Base-by-base conservation (phyloP, 2,797 vertebrate species). In the Scyliorhinus canicula region DNA sequence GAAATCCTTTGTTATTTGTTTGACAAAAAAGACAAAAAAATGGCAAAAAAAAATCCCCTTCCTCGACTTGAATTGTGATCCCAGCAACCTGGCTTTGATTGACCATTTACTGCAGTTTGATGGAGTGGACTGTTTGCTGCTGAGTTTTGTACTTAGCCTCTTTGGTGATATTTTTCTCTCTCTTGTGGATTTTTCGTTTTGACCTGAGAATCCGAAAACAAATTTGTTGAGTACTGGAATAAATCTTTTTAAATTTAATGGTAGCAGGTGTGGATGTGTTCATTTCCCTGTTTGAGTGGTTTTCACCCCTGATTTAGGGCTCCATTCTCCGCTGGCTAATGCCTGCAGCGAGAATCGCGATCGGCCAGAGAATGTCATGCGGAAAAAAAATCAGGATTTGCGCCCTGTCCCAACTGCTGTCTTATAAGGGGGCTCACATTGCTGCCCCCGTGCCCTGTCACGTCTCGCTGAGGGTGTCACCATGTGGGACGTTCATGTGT, bases 81-180 rank as follows among this genome's bases (percentile, higher is more conserved):
- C 21, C 57, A n/a, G 35, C 52, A 28, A 52, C 55, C 97, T 98
- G 96, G 97, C 97, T 97, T 97, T 97, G 97, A 97, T 97, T 97
- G 97, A 95, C 95, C 97, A 97, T 98, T 97, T 98, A 97, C 97
- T 97, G 96, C 97, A 97, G 97, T 97, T 97, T 97, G 97, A 97
- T 97, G 97, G 98, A 98, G 98, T 98, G 98, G 97, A 99, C 99
- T 98, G 98, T 99, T 97, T 98, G 98, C 98, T 98, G 57, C 52
- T 91, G 52, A 88, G 85, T 97, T 97, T 98, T 97, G 97, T 98
- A 21, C 98, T 96, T 98, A 96, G 95, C 96, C 96, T 96, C 96
- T 97, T 40, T 97, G 97, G 96, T 97, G 98, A 98, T 98, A 98
- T 99, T 99, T 98, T 98, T 99, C 40, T 98, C 98, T 98, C 96